Percentiles rank a stretch among this genome's conserved stretches.
Conservation (phyloP, 2,888 invertebrate species). For the Allacma fusca region DNA sequence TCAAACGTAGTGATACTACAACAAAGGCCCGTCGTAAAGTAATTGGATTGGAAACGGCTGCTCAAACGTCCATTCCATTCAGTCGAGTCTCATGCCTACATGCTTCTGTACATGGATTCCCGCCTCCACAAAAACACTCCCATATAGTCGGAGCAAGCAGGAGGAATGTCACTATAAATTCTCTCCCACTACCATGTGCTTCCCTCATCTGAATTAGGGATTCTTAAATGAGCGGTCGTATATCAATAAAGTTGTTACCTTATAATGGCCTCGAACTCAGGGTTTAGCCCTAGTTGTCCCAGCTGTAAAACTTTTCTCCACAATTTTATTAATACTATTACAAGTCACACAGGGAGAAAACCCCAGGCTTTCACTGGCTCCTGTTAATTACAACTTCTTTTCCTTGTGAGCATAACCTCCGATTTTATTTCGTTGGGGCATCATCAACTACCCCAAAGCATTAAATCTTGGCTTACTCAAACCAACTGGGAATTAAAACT, state of each 20-base stretch:
- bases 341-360: too few relatives aligned
- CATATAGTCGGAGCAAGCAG: not conserved
- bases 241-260: not conserved
- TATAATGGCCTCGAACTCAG: not conserved
- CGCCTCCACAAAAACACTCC: not conserved
- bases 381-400: too few relatives aligned
- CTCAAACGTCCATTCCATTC: not conserved
- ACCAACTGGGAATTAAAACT: too few relatives aligned
- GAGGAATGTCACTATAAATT: slow-evolving; percentile 7
- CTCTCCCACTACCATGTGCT: not conserved
- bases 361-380: too few relatives aligned
- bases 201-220: not conserved
- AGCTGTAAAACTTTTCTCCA: too few relatives aligned
- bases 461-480: too few relatives aligned
- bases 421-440: too few relatives aligned
- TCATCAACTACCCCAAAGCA: too few relatives aligned
- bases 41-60: slow-evolving; percentile 24
- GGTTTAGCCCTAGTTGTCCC: too few relatives aligned
- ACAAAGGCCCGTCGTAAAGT: not conserved
- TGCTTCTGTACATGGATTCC: not conserved
- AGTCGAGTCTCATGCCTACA: not conserved
- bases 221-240: not conserved
- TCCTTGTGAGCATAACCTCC: too few relatives aligned
- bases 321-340: too few relatives aligned
- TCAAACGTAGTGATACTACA: not conserved